These are phyloP conservation scores for Lophotis ruficrista DNA, from an alignment of 2,113 vertebrate species.

Conservation along the genomic window DNA sequence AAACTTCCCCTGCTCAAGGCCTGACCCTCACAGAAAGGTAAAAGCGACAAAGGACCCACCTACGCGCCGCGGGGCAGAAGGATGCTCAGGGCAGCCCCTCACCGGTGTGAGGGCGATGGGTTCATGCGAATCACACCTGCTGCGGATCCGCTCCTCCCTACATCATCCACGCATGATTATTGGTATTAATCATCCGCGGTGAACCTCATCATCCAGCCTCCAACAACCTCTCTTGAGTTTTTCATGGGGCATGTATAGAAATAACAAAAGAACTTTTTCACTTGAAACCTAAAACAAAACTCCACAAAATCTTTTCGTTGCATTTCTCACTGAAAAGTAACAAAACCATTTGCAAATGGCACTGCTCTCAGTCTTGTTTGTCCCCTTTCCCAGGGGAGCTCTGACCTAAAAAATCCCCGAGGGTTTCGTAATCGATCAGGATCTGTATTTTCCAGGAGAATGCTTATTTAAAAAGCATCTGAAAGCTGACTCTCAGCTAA, in stretches of 20 bases:
- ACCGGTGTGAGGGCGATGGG: background rate
- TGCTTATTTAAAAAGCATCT: slow-evolving; percentile 28
- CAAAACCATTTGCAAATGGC: background rate
- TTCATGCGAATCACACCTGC: background rate
- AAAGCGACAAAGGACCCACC: background rate
- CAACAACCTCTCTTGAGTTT: background rate
- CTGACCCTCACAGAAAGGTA: background rate
- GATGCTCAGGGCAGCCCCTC: background rate
- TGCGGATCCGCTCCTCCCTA: rapidly evolving
- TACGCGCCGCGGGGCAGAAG: rapidly evolving
- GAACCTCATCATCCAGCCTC: background rate
- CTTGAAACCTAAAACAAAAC: background rate
- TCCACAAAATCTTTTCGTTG: background rate
- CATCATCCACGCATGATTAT: background rate
- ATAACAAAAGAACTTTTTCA: background rate
- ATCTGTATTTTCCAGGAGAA: slow-evolving; percentile 14
- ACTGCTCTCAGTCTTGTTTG: background rate
- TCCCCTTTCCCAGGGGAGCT: background rate
- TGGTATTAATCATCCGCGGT: background rate
- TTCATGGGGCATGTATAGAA: background rate
- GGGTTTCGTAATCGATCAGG: slow-evolving; percentile 5
- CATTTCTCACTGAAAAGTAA: background rate
- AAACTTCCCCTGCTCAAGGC: background rate
- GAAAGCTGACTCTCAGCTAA: slow-evolving; percentile 8
- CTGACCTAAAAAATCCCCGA: background rate